Conservation (phyloP, 2,113 vertebrate species). For the Albula glossodonta region DNA sequence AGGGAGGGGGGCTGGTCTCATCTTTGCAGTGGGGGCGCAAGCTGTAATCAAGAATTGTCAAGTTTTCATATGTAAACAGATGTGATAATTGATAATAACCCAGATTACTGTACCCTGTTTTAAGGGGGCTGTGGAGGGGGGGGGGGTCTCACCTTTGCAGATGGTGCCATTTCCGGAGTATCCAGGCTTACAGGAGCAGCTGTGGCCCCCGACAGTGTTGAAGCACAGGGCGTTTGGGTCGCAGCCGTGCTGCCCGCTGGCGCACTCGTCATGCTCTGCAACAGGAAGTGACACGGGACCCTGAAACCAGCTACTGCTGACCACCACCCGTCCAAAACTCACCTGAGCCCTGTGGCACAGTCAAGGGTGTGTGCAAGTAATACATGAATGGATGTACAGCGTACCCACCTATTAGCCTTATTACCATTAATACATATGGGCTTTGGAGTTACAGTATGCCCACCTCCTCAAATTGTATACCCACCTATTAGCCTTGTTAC, state of each 20-base stretch:
- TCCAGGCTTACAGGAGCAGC: constrained; percentile 83
- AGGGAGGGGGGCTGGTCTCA: too few species aligned
- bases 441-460: too few species aligned
- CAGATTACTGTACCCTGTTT: neutral
- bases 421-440: too few species aligned
- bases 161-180: constrained; percentile 78
- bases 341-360: too few species aligned
- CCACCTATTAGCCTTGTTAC: too few species aligned
- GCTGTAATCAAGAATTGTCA: too few species aligned
- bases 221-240: constrained; percentile 84
- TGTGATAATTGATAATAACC: neutral
- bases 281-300: constrained; percentile 33
- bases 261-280: constrained; percentile 81
- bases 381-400: too few species aligned
- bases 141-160: constrained; percentile 73
- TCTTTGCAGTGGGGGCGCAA: too few species aligned
- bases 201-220: constrained; percentile 84
- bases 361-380: too few species aligned
- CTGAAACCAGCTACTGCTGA: neutral
- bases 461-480: too few species aligned
- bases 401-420: too few species aligned
- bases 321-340: neutral
- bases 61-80: neutral
- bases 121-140: neutral
- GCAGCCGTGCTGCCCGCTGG: constrained; percentile 78